These are phyloP conservation scores for Steinernema khuongi DNA, from an alignment of 1,140 invertebrate genomes.

Conservation along the genomic window DNA sequence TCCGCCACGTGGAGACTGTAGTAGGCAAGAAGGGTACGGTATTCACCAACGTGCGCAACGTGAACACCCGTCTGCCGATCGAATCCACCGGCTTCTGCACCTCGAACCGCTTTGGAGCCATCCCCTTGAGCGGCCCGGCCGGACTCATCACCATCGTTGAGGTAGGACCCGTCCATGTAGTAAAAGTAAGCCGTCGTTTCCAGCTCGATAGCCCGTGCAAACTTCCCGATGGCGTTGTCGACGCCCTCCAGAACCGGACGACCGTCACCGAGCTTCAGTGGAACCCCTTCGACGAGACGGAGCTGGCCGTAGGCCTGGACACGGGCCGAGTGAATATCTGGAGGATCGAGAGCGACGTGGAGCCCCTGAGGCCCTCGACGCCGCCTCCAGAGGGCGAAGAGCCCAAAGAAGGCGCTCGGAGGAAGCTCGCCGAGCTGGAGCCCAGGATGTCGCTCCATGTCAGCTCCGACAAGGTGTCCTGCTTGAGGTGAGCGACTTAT, in stretches of 20 bases:
- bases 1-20: slow-evolving; percentile 58
- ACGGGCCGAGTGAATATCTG: slow-evolving; percentile 40
- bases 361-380: slow-evolving; percentile 18
- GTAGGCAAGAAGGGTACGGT: slow-evolving; percentile 21
- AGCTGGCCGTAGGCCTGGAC: slow-evolving; percentile 58
- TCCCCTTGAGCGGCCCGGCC: slow-evolving; percentile 59
- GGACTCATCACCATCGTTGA: slow-evolving; percentile 60
- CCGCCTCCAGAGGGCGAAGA: slow-evolving; percentile 11
- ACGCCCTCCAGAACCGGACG: slow-evolving; percentile 59
- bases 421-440: slow-evolving; percentile 14
- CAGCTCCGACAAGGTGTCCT: slow-evolving; percentile 17
- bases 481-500: slow-evolving; percentile 6
- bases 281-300: slow-evolving; percentile 61
- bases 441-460: slow-evolving; percentile 13
- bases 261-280: slow-evolving; percentile 60
- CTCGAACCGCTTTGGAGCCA: slow-evolving; percentile 58
- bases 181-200: neutral
- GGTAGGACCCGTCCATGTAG: slow-evolving; percentile 44
- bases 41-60: slow-evolving; percentile 58
- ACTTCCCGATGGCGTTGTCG: slow-evolving; percentile 58
- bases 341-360: slow-evolving; percentile 32
- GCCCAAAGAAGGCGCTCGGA: slow-evolving; percentile 19
- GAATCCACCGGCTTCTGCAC: slow-evolving; percentile 60
- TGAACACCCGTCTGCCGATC: slow-evolving; percentile 60
- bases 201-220: slow-evolving; percentile 56